phyloP scores from a whole-genome alignment of 2,113 vertebrate species.

The Macheiramphus alcinus region DNA sequence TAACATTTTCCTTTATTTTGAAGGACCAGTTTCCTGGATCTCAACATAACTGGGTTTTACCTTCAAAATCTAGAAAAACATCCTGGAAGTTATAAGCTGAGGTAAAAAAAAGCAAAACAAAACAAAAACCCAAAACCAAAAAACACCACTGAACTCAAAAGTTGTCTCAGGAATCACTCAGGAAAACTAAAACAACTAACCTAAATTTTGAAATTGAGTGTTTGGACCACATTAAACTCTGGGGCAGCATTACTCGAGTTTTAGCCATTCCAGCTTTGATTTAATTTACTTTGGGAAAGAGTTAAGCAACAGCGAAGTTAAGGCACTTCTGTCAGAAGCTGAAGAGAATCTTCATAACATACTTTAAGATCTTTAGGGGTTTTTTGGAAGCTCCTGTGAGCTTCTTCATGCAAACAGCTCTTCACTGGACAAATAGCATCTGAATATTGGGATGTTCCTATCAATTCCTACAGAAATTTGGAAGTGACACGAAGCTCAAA shows the following conservation, averaged over 20 bases:
- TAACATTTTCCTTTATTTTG: background rate
- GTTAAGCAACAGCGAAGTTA: background rate
- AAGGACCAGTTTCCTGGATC: background rate
- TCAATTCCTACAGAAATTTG: background rate
- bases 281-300: constrained; percentile 35
- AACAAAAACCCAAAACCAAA: too few relatives aligned
- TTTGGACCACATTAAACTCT: background rate
- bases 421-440: background rate
- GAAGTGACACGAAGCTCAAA: background rate
- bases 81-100: background rate
- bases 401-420: background rate
- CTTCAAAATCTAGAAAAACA: background rate
- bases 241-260: background rate
- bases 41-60: background rate
- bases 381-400: background rate
- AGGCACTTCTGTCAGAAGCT: background rate
- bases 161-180: background rate
- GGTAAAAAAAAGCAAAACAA: background rate
- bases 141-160: background rate
- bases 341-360: background rate
- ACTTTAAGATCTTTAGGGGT: background rate
- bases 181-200: background rate
- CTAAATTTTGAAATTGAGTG: background rate
- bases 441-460: background rate
- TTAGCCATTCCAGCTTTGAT: background rate